These are phyloP conservation scores for Pheosia tremula DNA, from an alignment of 2,888 invertebrate genomes.

Conservation along the genomic window DNA sequence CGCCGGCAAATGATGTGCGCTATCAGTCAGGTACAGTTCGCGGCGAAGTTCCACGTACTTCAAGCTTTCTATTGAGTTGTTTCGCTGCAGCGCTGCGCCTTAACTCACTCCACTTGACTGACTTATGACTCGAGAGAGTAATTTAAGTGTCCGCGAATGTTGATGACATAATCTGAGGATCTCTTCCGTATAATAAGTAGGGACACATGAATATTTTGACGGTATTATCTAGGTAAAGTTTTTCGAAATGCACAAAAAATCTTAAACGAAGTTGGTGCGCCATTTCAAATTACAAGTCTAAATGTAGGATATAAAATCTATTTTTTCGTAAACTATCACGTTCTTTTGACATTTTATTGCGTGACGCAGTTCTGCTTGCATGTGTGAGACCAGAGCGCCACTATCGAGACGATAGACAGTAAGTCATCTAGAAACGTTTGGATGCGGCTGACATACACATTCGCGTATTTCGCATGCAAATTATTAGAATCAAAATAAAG, in stretches of 20 bases:
- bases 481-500: constrained; percentile 18
- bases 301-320: background rate
- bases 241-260: background rate
- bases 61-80: background rate
- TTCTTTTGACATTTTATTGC: constrained; percentile 1
- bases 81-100: background rate
- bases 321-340: background rate
- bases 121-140: constrained; percentile 15
- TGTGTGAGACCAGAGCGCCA: constrained; percentile 4
- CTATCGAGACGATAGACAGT: constrained; percentile 11
- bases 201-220: constrained; percentile 4
- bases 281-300: background rate
- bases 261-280: background rate
- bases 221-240: background rate
- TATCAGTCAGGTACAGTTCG: background rate
- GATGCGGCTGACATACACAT: constrained; percentile 5
- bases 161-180: constrained; percentile 22
- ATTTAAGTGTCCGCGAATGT: constrained; percentile 14
- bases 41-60: constrained; percentile 1
- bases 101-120: constrained; percentile 11
- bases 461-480: constrained; percentile 1
- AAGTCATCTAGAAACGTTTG: constrained; percentile 12
- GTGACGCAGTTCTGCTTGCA: constrained; percentile 2
- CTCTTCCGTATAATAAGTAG: constrained; percentile 15
- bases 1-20: background rate